A percentile compares a stretch with the other conserved stretches of the same genome.
Conservation (phyloP, 1,140 invertebrate genomes). For the Ceratina japonica region DNA sequence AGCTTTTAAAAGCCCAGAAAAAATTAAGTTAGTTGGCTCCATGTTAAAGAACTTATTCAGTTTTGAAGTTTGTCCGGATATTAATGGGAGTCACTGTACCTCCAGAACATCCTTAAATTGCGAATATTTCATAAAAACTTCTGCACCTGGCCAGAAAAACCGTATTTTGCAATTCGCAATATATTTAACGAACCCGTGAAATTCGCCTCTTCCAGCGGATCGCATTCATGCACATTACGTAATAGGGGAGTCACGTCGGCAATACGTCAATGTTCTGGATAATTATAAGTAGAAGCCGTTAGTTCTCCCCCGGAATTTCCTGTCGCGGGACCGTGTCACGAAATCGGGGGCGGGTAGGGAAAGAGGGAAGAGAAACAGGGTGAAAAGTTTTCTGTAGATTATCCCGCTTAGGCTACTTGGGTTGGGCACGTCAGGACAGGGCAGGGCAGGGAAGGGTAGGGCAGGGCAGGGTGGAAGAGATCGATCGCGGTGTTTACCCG, state of each 20-base stretch:
- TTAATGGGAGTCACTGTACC: too few relatives aligned
- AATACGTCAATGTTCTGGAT: neutral
- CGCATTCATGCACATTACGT: neutral
- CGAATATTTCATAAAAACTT: neutral
- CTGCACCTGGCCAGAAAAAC: too few relatives aligned
- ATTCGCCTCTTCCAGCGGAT: neutral
- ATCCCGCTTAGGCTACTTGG: too few relatives aligned
- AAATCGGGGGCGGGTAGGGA: neutral
- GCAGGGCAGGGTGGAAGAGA: constrained; percentile 51
- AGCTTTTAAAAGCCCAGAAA: too few relatives aligned
- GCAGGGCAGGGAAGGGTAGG: constrained; percentile 40
- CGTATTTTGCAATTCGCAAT: neutral
- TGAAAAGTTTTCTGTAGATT: constrained; percentile 5
- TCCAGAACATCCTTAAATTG: too few relatives aligned
- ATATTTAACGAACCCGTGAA: neutral
- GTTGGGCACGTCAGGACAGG: constrained; percentile 3
- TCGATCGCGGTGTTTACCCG: constrained; percentile 65
- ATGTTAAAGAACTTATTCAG: too few relatives aligned
- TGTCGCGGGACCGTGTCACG: neutral
- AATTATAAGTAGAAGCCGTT: neutral
- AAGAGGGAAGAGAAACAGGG: neutral
- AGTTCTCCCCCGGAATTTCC: neutral
- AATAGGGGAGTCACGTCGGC: constrained; percentile 1
- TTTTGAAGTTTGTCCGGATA: too few relatives aligned
- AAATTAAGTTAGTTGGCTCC: too few relatives aligned